Evolutionary conservation across 2,113 vertebrate species (phyloP).

Genomic region (Coptodon rendalli): DNA sequence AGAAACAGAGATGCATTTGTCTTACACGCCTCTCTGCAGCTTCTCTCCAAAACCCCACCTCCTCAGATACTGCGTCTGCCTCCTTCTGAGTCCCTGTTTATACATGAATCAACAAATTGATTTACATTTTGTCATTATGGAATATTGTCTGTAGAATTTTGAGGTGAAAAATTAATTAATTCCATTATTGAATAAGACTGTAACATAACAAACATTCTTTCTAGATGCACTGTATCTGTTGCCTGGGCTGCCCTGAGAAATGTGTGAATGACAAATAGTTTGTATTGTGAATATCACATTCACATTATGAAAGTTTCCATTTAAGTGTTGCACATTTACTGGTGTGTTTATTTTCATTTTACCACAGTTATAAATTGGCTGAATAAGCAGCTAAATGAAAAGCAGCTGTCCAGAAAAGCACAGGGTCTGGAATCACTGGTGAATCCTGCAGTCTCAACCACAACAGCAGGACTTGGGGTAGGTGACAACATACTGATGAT

Average conservation of each 20-base stretch:
- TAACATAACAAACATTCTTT: neutral
- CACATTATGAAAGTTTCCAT: neutral
- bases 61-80: neutral
- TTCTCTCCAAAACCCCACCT: neutral
- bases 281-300: neutral
- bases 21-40: neutral
- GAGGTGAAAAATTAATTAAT: neutral
- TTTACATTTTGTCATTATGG: neutral
- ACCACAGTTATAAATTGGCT: slow-evolving; percentile 88
- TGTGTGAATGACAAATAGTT: neutral
- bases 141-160: neutral
- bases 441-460: slow-evolving; percentile 23
- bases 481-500: neutral
- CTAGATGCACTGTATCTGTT: neutral
- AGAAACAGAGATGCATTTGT: neutral
- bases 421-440: slow-evolving; percentile 58
- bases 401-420: slow-evolving; percentile 75
- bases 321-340: neutral
- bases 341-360: neutral
- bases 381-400: slow-evolving; percentile 94
- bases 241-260: neutral
- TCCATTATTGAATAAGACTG: neutral
- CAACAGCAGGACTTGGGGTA: slow-evolving; percentile 54
- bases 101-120: neutral
- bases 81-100: neutral